Conservation (phyloP, 1,140 invertebrate species). For the Amyelois transitella region DNA sequence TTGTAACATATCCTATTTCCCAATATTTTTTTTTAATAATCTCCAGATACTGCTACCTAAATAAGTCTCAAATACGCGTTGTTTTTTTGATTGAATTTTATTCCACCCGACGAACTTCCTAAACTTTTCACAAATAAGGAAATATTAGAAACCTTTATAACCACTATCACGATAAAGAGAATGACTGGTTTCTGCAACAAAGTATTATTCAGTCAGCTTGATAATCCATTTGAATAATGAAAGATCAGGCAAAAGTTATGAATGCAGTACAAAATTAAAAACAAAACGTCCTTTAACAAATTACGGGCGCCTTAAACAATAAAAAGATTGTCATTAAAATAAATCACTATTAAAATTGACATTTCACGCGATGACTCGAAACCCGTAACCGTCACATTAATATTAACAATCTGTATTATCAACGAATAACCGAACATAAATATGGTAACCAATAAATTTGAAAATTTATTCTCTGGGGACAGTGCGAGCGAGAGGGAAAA, state of each 20-base stretch:
- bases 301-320: conserved; percentile 9
- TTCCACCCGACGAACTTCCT: too few relatives aligned
- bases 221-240: neutral
- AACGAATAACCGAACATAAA: conserved; percentile 48
- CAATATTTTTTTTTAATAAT: too few relatives aligned
- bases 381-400: conserved; percentile 50
- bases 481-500: conserved; percentile 41
- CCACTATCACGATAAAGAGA: too few relatives aligned
- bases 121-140: too few relatives aligned
- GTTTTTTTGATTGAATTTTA: too few relatives aligned
- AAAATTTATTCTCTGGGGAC: conserved; percentile 51
- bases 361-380: conserved; percentile 54
- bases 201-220: too few relatives aligned
- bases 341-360: conserved; percentile 65
- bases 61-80: too few relatives aligned
- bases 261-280: conserved; percentile 7
- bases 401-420: conserved; percentile 56
- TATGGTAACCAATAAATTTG: conserved; percentile 57
- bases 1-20: too few relatives aligned
- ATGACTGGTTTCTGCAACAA: too few relatives aligned
- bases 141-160: too few relatives aligned
- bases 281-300: conserved; percentile 9
- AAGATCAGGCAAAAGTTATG: neutral
- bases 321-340: conserved; percentile 33
- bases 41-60: too few relatives aligned